phyloP scores from a whole-genome alignment of 2,113 vertebrate species.

The Ophthalmolycus amberensis region DNA sequence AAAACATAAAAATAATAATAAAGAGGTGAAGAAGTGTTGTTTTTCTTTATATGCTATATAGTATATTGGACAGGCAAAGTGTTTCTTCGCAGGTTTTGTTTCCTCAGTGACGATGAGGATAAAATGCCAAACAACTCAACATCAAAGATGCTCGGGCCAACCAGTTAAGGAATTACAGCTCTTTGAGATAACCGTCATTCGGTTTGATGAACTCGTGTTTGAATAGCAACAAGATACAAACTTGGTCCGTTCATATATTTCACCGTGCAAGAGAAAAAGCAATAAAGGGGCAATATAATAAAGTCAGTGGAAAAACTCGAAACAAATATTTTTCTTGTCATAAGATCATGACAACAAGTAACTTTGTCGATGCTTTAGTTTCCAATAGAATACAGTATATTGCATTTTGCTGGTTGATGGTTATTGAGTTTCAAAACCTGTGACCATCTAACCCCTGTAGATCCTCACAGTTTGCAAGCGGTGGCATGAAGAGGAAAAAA shows the following conservation, averaged over 20 bases:
- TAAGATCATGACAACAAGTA: not conserved
- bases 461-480: not conserved
- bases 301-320: not conserved
- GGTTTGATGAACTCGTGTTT: not conserved
- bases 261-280: not conserved
- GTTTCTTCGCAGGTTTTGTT: not conserved
- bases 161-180: not conserved
- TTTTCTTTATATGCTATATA: not conserved
- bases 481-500: not conserved
- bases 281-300: not conserved
- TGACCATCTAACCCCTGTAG: not conserved
- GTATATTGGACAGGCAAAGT: not conserved
- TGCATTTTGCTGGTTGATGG: not conserved
- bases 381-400: not conserved
- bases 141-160: not conserved
- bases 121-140: not conserved
- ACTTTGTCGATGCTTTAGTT: not conserved
- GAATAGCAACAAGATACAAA: not conserved
- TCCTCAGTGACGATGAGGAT: not conserved
- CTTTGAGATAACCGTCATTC: not conserved
- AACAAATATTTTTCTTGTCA: not conserved
- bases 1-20: not conserved
- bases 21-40: not conserved
- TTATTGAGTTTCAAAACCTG: not conserved
- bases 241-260: not conserved